Percentiles rank a stretch among this genome's conserved stretches.
Evolutionary conservation across 2,113 vertebrate species (phyloP).

Genomic region (Ciconia stormi): DNA sequence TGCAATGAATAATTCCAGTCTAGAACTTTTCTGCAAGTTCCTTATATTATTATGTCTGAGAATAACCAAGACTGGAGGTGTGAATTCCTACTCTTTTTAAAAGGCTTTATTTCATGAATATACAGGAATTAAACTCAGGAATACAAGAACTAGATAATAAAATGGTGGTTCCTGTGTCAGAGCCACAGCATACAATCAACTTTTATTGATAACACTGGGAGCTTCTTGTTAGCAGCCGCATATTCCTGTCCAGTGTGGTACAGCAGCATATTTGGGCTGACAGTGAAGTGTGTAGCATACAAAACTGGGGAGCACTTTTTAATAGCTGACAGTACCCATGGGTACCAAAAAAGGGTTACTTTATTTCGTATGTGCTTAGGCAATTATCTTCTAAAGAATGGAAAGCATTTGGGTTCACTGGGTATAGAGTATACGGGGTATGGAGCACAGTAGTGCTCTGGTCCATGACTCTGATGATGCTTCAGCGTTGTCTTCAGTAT

Average conservation of each 20-base stretch:
- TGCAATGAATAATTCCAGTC: slow-evolving; percentile 42
- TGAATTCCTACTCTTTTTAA: not conserved
- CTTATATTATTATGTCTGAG: not conserved
- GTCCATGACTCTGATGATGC: not conserved
- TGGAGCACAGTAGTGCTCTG: not conserved
- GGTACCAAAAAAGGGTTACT: not conserved
- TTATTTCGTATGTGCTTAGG: not conserved
- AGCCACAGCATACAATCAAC: not conserved
- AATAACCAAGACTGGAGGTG: not conserved
- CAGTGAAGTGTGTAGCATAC: not conserved
- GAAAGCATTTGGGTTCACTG: not conserved
- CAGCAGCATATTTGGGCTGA: not conserved
- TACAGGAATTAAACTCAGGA: not conserved
- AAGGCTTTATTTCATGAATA: not conserved
- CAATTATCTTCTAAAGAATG: not conserved
- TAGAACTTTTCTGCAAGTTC: slow-evolving; percentile 32
- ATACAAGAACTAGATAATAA: not conserved
- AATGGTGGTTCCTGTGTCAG: not conserved
- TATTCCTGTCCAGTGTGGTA: not conserved
- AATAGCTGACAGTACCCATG: not conserved
- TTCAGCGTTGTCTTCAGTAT: not conserved
- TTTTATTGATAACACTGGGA: not conserved
- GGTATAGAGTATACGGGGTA: not conserved
- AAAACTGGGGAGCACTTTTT: not conserved
- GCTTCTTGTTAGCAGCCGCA: not conserved